A percentile compares a stretch with the other conserved stretches of the same genome.
Conservation (phyloP, 2,113 vertebrate genomes). For the Myotis yumanensis region DNA sequence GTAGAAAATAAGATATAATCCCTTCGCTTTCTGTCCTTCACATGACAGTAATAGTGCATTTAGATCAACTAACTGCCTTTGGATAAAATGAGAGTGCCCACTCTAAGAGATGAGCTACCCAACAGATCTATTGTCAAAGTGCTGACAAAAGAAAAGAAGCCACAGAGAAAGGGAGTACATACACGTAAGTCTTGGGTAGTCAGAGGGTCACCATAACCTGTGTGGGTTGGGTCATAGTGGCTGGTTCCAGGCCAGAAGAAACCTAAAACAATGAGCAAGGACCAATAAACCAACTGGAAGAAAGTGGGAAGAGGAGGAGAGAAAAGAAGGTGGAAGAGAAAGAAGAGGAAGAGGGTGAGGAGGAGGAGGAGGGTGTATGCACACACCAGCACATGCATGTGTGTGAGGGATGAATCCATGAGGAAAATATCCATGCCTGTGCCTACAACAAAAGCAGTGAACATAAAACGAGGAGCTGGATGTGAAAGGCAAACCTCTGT, state of each 20-base stretch:
- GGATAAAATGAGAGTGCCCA: not conserved
- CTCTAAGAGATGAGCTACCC: not conserved
- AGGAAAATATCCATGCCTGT: not conserved
- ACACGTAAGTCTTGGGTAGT: not conserved
- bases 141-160: not conserved
- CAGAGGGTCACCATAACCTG: not conserved
- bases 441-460: not conserved
- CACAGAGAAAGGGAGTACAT: not conserved
- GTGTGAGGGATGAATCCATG: not conserved
- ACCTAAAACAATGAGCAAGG: not conserved
- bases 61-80: not conserved
- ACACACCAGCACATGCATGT: not conserved
- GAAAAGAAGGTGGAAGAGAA: too few species aligned
- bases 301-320: not conserved
- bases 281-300: not conserved
- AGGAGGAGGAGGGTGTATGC: fast-evolving
- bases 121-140: not conserved
- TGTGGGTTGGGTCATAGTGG: not conserved
- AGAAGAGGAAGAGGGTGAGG: too few species aligned
- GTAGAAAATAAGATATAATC: not conserved
- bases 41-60: not conserved
- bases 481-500: not conserved
- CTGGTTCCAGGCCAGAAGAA: not conserved
- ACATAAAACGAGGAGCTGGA: not conserved
- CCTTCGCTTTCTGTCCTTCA: not conserved